These are phyloP conservation scores for Dolichotis patagonum DNA, from an alignment of 2,113 vertebrate genomes.

Conservation along the genomic window DNA sequence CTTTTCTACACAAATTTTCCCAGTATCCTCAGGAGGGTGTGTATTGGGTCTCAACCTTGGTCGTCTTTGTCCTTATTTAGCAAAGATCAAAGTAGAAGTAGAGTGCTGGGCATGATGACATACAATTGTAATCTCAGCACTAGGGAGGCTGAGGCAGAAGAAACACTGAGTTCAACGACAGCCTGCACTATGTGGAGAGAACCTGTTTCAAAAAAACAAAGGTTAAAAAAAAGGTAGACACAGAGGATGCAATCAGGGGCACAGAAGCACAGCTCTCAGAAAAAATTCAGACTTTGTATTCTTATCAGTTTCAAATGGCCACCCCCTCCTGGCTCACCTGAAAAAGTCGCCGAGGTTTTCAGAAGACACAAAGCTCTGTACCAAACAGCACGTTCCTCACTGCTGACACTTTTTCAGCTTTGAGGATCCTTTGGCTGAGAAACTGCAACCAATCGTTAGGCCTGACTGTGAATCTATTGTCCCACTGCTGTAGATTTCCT, in stretches of 20 bases:
- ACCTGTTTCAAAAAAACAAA: too few species aligned
- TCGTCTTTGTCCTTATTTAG: conserved; percentile 12
- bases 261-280: background rate
- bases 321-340: background rate
- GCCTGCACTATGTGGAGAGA: too few species aligned
- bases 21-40: background rate
- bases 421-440: background rate
- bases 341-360: background rate
- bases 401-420: background rate
- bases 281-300: background rate
- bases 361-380: background rate
- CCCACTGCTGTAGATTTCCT: background rate
- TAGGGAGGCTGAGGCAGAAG: too few species aligned
- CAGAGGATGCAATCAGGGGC: background rate
- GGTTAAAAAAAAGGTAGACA: too few species aligned
- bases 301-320: background rate
- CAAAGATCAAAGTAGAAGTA: background rate
- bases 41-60: background rate
- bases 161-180: too few species aligned
- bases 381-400: background rate
- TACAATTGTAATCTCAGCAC: background rate
- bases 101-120: background rate
- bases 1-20: background rate
- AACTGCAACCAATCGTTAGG: background rate
- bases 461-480: background rate